Conservation (phyloP, 2,113 vertebrate species). For the Podarcis raffonei region DNA sequence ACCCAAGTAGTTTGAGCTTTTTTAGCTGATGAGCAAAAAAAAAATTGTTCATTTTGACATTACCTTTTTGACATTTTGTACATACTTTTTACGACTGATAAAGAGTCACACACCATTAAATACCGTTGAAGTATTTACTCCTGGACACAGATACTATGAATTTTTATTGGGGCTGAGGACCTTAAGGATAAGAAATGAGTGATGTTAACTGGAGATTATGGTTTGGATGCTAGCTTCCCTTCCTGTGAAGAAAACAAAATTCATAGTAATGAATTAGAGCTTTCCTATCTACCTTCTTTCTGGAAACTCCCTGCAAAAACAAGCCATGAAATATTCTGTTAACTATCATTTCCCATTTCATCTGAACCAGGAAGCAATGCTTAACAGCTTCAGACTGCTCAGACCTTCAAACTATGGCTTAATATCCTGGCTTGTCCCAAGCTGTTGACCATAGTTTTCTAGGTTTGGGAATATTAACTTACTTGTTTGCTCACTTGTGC, state of each 20-base stretch:
- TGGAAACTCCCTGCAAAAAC: neutral
- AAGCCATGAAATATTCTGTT: neutral
- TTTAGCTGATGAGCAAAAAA: slow-evolving; percentile 17
- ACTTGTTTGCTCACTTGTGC: neutral
- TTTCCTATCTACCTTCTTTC: neutral
- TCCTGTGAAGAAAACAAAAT: neutral
- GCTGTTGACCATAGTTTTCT: neutral
- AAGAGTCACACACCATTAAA: slow-evolving; percentile 56
- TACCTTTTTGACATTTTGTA: slow-evolving; percentile 50
- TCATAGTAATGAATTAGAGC: neutral
- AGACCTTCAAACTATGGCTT: too few species aligned
- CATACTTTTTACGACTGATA: slow-evolving; percentile 58
- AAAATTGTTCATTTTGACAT: slow-evolving; percentile 25
- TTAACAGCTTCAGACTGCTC: too few species aligned
- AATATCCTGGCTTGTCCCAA: too few species aligned
- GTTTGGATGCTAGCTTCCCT: neutral
- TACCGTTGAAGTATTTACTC: slow-evolving; percentile 16
- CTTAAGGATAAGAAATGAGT: neutral
- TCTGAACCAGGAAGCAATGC: neutral
- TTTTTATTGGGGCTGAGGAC: slow-evolving; percentile 17
- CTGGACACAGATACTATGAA: slow-evolving; percentile 45
- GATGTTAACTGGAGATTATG: neutral
- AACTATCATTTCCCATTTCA: neutral
- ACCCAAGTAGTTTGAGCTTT: slow-evolving; percentile 33
- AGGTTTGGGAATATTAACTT: neutral